These are phyloP conservation scores for Adela reaumurella DNA, from an alignment of 2,888 invertebrate species.

Conservation along the genomic window DNA sequence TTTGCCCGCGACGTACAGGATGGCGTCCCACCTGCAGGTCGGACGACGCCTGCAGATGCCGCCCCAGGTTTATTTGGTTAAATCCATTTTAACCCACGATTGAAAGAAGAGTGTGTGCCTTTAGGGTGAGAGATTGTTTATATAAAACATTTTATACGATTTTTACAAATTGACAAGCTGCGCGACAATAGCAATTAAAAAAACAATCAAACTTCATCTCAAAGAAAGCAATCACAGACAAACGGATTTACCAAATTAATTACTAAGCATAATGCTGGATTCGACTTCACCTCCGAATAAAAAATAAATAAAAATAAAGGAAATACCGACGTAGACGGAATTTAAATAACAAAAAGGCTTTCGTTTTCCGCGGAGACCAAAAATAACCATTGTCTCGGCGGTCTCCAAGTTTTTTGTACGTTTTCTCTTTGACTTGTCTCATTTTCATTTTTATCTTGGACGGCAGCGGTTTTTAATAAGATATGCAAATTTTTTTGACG, in stretches of 20 bases:
- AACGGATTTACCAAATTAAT: slow-evolving; percentile 45
- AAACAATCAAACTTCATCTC: background rate
- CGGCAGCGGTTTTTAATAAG: slow-evolving; percentile 50
- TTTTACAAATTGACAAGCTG: no score
- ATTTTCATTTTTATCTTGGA: slow-evolving; percentile 49
- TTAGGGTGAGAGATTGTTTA: no score
- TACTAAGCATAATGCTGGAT: slow-evolving; percentile 56
- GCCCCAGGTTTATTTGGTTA: no score
- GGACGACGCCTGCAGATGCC: no score
- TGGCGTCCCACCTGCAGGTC: no score
- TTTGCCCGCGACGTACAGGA: no score
- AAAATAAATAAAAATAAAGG: slow-evolving; percentile 41
- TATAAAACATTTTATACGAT: no score
- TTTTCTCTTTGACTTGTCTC: slow-evolving; percentile 46
- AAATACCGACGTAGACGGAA: slow-evolving; percentile 51
- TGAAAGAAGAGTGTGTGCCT: no score
- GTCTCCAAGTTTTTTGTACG: slow-evolving; percentile 30
- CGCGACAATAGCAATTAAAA: background rate
- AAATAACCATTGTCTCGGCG: slow-evolving; percentile 49
- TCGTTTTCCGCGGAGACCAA: slow-evolving; percentile 42
- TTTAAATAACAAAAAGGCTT: slow-evolving; percentile 49
- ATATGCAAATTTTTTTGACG: slow-evolving; percentile 41
- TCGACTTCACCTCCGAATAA: slow-evolving; percentile 38
- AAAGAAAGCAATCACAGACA: background rate
- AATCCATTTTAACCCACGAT: no score